These are phyloP conservation scores for Procambarus clarkii DNA, from an alignment of 1,140 invertebrate species.

Conservation along the genomic window DNA sequence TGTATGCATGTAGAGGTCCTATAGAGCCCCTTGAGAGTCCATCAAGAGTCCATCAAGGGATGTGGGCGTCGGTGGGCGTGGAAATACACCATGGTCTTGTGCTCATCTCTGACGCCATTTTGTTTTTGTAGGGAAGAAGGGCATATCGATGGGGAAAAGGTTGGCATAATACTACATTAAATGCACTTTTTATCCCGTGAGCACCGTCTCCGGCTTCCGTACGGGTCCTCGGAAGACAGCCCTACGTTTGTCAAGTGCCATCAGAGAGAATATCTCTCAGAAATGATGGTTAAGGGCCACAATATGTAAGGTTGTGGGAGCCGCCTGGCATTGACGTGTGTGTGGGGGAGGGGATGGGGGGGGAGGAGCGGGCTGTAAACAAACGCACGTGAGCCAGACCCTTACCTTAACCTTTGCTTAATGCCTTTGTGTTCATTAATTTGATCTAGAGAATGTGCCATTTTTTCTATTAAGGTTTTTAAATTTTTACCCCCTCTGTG, in stretches of 20 bases:
- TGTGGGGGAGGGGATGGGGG: background rate
- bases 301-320: background rate
- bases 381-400: background rate
- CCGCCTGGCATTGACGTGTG: background rate
- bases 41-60: background rate
- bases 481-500: too few relatives aligned
- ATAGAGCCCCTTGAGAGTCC: background rate
- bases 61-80: background rate
- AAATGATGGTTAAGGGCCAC: background rate
- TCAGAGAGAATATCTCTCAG: background rate
- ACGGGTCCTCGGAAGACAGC: too few relatives aligned
- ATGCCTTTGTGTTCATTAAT: too few relatives aligned
- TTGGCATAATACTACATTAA: background rate
- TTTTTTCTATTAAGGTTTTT: too few relatives aligned
- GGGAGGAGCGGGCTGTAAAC: background rate
- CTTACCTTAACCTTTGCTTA: too few relatives aligned
- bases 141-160: background rate
- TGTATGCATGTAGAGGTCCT: background rate
- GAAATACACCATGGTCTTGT: background rate
- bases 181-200: too few relatives aligned
- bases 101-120: background rate
- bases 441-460: too few relatives aligned
- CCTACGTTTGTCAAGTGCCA: too few relatives aligned
- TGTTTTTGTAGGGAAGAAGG: slow-evolving; percentile 13
- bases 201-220: too few relatives aligned